These are phyloP conservation scores for Stomatorhinus ivindoensis DNA, from an alignment of 2,113 vertebrate species.

Conservation along the genomic window DNA sequence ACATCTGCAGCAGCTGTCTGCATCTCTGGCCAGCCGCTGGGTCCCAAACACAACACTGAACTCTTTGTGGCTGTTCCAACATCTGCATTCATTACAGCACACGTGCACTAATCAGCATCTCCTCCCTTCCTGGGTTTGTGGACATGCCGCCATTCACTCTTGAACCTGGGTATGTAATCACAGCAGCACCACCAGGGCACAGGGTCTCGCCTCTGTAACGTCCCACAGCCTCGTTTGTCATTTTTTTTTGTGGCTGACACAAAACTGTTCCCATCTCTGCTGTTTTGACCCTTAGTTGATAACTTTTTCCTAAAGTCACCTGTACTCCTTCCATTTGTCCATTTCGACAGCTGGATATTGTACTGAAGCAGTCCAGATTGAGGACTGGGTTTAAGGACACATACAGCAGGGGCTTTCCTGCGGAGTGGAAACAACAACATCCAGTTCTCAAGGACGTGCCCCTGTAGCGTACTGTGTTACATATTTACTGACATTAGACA, in stretches of 20 bases:
- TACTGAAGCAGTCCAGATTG: background rate
- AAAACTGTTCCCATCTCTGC: background rate
- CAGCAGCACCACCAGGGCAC: background rate
- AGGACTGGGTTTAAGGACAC: background rate
- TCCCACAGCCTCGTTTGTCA: background rate
- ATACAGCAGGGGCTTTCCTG: background rate
- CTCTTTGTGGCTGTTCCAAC: slow-evolving; percentile 32
- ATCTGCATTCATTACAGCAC: slow-evolving; percentile 1
- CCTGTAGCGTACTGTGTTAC: background rate
- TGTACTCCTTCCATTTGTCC: background rate
- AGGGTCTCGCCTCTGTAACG: background rate
- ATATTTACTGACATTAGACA: too few species aligned
- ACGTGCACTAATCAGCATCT: slow-evolving; percentile 38
- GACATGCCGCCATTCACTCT: background rate
- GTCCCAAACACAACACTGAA: slow-evolving; percentile 44
- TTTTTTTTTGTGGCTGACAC: background rate
- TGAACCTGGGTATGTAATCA: slow-evolving; percentile 1
- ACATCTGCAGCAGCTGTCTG: slow-evolving; percentile 12
- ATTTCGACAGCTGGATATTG: background rate
- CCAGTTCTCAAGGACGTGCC: background rate
- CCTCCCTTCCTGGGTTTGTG: background rate
- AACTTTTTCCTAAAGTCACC: background rate
- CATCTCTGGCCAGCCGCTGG: slow-evolving; percentile 7
- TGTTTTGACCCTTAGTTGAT: background rate
- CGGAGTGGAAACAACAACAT: background rate